A percentile compares a stretch with the other conserved stretches of the same genome.
phyloP scores from a whole-genome alignment of 2,888 invertebrate genomes.

The Philonicus albiceps region DNA sequence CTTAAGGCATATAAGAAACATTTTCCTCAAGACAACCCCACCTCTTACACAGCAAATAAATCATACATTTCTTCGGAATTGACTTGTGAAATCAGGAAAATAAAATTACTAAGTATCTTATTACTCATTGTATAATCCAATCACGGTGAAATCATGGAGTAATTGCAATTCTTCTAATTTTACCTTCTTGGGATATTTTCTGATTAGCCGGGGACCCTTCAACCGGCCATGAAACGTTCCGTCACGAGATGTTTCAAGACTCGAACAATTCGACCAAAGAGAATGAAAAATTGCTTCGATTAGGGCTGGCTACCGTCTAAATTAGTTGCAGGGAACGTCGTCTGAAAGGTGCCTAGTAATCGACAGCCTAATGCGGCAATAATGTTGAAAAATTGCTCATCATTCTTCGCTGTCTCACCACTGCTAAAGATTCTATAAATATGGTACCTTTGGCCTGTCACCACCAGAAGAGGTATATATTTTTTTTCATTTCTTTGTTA shows the following conservation, averaged over 20 bases:
- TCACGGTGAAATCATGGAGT: neutral
- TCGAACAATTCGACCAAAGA: neutral
- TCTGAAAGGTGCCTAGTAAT: constrained; percentile 36
- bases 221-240: neutral
- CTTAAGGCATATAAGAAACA: neutral
- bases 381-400: constrained; percentile 40
- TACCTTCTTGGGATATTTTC: neutral
- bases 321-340: constrained; percentile 8
- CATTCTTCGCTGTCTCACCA: constrained; percentile 10
- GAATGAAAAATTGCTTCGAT: constrained; percentile 38
- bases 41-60: neutral
- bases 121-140: neutral
- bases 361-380: constrained; percentile 39
- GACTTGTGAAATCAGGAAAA: neutral
- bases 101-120: neutral
- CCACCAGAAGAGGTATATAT: neutral
- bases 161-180: neutral
- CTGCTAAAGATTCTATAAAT: constrained; percentile 2
- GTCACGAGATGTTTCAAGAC: neutral
- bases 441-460: neutral
- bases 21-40: neutral
- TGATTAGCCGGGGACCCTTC: neutral
- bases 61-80: neutral
- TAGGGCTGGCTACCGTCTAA: constrained; percentile 23
- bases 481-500: neutral